Evolutionary conservation across 1,140 invertebrate genomes (phyloP), one percentile per base, ranked within the genome.

Genomic region (Drosophila kepulauana): DNA sequence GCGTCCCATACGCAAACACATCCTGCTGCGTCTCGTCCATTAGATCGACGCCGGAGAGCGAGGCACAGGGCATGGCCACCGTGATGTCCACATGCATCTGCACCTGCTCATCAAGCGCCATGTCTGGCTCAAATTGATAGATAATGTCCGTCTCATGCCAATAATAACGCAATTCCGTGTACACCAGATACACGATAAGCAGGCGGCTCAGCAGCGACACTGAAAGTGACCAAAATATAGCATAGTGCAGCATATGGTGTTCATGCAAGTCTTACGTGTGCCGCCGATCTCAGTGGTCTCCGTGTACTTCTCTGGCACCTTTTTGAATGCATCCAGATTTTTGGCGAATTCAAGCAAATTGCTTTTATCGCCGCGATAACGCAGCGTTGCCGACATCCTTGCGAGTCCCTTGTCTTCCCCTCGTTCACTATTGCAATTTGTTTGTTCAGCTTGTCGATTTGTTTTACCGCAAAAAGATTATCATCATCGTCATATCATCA

Each of bases 11-110:
- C 67, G 95, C 95, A 77, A 96, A 95, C 1, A 97, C 95, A 93
- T 98, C 97, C 93, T 99, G 96, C 84, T 98, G 97, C 1, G 98
- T 99, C 7, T 97, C 96, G 93, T 99, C 98, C 63, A 99, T 93
- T 61, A 99, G 96, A 95, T 99, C 98, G 52, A 98, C 97, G 63
- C 98, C 98, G 63, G 91, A 92, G 4, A 99, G 94, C 69, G 94
- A 97, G 94, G 93, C 68, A 93, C 98, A 99, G 68, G 96, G 96
- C 97, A 98, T 99, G 25, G 98, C 98, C 11, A 99, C 95, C 5
- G 98, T 99, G 49, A 99, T 95, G 92, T 99, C 98, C 52, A 99
- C 94, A 93, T 99, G 98, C 79, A 99, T 97, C 92, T 96, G 96
- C 28, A 99, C 92, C 93, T 98, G 98, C 73, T 96, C 96, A 91